These are phyloP conservation scores for Pithys albifrons DNA, from an alignment of 2,113 vertebrate species.

Conservation along the genomic window DNA sequence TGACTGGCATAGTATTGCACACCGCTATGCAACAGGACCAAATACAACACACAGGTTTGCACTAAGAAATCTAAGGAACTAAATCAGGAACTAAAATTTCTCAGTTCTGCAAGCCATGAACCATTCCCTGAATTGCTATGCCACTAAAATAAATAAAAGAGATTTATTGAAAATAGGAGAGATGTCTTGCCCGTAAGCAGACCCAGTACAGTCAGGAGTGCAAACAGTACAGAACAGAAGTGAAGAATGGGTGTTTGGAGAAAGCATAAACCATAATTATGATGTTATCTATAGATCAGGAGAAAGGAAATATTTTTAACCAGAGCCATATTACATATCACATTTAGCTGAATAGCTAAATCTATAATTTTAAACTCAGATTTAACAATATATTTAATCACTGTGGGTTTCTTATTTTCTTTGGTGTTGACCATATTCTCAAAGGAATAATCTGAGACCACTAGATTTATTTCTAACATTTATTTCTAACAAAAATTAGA, in stretches of 20 bases:
- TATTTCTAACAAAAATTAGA: neutral
- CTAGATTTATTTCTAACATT: neutral
- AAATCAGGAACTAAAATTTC: neutral
- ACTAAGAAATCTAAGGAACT: neutral
- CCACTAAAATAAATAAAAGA: neutral
- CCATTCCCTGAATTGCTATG: neutral
- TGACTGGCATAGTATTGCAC: neutral
- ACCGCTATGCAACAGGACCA: neutral
- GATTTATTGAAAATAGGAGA: neutral
- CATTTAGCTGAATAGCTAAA: neutral
- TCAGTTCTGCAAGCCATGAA: neutral
- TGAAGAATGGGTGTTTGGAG: neutral
- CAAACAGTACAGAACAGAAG: neutral
- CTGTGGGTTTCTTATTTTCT: neutral
- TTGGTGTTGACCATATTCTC: neutral
- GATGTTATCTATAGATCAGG: neutral
- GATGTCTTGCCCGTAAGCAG: neutral
- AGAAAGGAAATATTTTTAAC: neutral
- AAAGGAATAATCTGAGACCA: neutral
- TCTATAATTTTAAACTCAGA: neutral
- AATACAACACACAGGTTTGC: neutral
- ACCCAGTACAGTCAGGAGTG: neutral
- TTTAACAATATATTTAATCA: neutral
- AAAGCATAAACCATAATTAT: neutral
- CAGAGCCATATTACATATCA: neutral